Percentiles rank a stretch among this genome's conserved stretches.
Conservation (phyloP, 2,888 invertebrate genomes). For the Oscheius sp. region DNA sequence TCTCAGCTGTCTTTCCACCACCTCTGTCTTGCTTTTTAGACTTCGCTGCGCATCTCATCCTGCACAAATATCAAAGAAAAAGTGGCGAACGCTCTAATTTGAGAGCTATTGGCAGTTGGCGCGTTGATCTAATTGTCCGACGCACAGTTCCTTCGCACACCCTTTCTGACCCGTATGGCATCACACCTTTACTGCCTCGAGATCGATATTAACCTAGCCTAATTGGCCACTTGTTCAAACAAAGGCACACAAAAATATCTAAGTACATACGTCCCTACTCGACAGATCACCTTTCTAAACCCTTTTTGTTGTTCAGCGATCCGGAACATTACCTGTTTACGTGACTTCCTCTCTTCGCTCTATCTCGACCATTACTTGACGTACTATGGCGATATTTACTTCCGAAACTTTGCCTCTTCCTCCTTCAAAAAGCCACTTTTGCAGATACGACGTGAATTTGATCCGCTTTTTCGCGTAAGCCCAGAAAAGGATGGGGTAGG, state of each 20-base stretch:
- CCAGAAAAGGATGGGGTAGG: slow-evolving; percentile 16
- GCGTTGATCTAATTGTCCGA: slow-evolving; percentile 25
- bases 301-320: slow-evolving; percentile 6
- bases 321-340: slow-evolving; percentile 18
- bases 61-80: slow-evolving; percentile 2
- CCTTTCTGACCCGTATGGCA: not conserved
- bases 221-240: no score
- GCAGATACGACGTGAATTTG: slow-evolving; percentile 55
- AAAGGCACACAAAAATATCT: no score
- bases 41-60: slow-evolving; percentile 1
- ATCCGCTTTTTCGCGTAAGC: slow-evolving; percentile 40
- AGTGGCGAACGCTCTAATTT: not conserved
- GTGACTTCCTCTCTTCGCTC: not conserved
- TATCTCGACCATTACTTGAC: not conserved
- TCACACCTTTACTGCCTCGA: not conserved
- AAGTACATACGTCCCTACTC: not conserved
- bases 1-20: not conserved
- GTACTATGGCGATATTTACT: not conserved
- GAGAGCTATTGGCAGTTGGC: slow-evolving; percentile 19
- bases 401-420: not conserved
- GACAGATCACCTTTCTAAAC: not conserved
- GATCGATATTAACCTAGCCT: not conserved
- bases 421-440: slow-evolving; percentile 18
- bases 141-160: not conserved
- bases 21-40: not conserved